These are phyloP conservation scores for Galleria mellonella DNA, from an alignment of 1,140 invertebrate genomes.

Conservation along the genomic window DNA sequence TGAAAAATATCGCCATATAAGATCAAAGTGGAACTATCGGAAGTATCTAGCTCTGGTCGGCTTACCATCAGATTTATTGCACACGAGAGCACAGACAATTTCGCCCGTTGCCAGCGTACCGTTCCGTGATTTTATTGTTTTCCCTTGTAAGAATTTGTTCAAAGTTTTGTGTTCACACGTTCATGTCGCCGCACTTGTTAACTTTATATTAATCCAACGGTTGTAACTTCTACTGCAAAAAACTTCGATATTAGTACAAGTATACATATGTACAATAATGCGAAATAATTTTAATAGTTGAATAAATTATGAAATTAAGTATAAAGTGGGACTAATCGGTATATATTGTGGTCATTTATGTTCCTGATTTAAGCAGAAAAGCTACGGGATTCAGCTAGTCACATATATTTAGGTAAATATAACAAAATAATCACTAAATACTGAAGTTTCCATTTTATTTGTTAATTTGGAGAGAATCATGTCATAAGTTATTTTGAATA, in stretches of 20 bases:
- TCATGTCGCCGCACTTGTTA: background rate
- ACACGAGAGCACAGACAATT: slow-evolving; percentile 1
- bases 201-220: slow-evolving; percentile 1
- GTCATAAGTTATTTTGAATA: too few species aligned
- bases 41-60: slow-evolving; percentile 13
- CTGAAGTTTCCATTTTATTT: too few species aligned
- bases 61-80: slow-evolving; percentile 25
- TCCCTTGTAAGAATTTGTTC: slow-evolving; percentile 16
- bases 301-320: too few species aligned
- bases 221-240: background rate
- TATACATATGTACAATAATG: too few species aligned
- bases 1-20: background rate
- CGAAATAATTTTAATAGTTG: too few species aligned
- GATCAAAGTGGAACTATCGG: slow-evolving; percentile 1
- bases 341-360: background rate
- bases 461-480: too few species aligned
- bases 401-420: too few species aligned
- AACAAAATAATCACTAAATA: too few species aligned
- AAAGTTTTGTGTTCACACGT: slow-evolving; percentile 26
- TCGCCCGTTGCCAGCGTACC: background rate
- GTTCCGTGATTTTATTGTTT: slow-evolving; percentile 57
- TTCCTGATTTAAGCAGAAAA: background rate
- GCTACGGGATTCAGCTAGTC: too few species aligned
- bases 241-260: background rate
- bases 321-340: too few species aligned